phyloP scores from a whole-genome alignment of 2,797 vertebrate genomes.

The Esox lucius region DNA sequence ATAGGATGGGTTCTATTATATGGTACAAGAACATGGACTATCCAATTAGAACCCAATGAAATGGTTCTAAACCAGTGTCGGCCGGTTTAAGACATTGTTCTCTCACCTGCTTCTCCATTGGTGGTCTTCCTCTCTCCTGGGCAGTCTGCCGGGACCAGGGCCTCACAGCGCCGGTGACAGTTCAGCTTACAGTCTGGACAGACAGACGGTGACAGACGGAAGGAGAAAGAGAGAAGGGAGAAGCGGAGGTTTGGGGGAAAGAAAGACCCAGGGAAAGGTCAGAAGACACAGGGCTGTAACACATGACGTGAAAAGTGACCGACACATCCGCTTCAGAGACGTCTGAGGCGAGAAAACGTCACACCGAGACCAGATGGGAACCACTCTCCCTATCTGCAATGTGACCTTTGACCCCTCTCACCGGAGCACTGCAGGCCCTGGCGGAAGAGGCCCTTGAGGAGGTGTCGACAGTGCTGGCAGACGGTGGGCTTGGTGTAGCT shows the following conservation, averaged over 20 bases:
- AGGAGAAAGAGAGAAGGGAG: background rate
- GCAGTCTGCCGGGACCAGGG: slow-evolving; percentile 69
- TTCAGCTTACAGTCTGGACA: slow-evolving; percentile 78
- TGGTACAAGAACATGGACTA: too few species aligned
- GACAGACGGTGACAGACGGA: background rate
- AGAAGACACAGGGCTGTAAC: background rate
- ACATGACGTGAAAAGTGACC: background rate
- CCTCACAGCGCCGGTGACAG: slow-evolving; percentile 75
- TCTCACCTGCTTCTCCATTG: slow-evolving; percentile 67
- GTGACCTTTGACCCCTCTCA: slow-evolving; percentile 35
- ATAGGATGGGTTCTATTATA: too few species aligned
- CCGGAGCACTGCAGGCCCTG: slow-evolving; percentile 80
- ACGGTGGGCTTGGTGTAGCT: slow-evolving; percentile 77
- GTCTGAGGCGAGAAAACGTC: background rate
- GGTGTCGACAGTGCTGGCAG: slow-evolving; percentile 73
- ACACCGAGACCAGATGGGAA: background rate
- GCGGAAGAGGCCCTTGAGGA: slow-evolving; percentile 79
- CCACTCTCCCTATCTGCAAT: background rate
- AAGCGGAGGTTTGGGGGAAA: background rate
- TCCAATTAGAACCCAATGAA: too few species aligned
- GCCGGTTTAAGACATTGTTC: background rate
- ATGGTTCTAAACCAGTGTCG: too few species aligned
- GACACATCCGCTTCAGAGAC: background rate
- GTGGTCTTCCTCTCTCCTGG: slow-evolving; percentile 59
- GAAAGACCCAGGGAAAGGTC: background rate